phyloP scores from a whole-genome alignment of 2,113 vertebrate species.

The Sarotherodon lohbergeri region DNA sequence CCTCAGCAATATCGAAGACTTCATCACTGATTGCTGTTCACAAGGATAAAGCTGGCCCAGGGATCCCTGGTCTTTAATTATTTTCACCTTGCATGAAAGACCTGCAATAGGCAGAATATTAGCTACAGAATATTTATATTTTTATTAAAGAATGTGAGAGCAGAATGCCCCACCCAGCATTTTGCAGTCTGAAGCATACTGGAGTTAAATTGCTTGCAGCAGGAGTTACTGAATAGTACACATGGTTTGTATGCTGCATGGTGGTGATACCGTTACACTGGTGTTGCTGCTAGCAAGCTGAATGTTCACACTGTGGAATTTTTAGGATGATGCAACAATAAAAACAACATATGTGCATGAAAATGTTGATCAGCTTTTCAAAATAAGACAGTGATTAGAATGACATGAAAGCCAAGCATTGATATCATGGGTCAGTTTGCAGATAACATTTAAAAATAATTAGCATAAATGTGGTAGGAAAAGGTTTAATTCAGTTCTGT shows the following conservation, averaged over 20 bases:
- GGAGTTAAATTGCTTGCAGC: slow-evolving; percentile 7
- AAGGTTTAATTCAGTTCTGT: not conserved
- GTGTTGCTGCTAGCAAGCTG: slow-evolving; percentile 2
- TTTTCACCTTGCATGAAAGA: slow-evolving; percentile 21
- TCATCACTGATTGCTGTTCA: slow-evolving; percentile 30
- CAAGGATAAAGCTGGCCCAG: slow-evolving; percentile 14
- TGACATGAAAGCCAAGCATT: not conserved
- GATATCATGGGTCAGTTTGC: slow-evolving; percentile 13
- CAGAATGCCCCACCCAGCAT: not conserved
- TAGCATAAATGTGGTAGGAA: not conserved
- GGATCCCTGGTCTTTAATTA: slow-evolving; percentile 20
- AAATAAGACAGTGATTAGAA: not conserved
- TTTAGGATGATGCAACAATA: not conserved
- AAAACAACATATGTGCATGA: slow-evolving; percentile 8
- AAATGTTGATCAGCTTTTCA: slow-evolving; percentile 6
- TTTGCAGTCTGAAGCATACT: slow-evolving; percentile 14
- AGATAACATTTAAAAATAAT: not conserved
- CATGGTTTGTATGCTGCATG: not conserved
- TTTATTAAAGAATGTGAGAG: not conserved
- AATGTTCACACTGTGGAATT: not conserved
- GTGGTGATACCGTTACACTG: not conserved
- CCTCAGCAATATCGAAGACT: not conserved
- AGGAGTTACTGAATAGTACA: not conserved
- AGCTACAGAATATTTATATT: not conserved
- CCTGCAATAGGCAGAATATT: slow-evolving; percentile 42